phyloP scores from a whole-genome alignment of 2,888 invertebrate species.

The Cephus pulcher region DNA sequence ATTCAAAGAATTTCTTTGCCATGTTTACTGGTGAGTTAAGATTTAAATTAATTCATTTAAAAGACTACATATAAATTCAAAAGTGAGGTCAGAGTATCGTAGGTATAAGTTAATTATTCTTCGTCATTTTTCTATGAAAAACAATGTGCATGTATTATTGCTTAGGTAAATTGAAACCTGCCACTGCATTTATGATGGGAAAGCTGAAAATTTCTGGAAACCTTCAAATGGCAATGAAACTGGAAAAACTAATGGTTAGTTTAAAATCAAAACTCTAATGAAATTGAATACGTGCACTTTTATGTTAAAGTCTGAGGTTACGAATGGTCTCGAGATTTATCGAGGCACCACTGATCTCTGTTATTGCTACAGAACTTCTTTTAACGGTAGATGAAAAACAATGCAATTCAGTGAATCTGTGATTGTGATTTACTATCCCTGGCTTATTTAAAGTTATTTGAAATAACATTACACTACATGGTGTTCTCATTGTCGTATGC shows the following conservation, averaged over 20 bases:
- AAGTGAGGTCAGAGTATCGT: neutral
- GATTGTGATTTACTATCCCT: no score
- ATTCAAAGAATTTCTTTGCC: slow-evolving; percentile 80
- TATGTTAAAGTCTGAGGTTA: neutral
- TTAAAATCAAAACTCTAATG: slow-evolving; percentile 75
- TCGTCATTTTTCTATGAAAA: neutral
- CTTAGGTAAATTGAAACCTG: slow-evolving; percentile 87
- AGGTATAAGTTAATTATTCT: no score
- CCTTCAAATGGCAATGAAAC: slow-evolving; percentile 92
- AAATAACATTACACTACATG: no score
- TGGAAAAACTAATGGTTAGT: slow-evolving; percentile 89
- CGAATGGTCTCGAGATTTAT: neutral
- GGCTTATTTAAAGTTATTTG: no score
- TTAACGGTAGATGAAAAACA: neutral
- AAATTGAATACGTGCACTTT: neutral
- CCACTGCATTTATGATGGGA: slow-evolving; percentile 95
- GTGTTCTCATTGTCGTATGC: no score
- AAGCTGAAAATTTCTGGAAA: slow-evolving; percentile 94
- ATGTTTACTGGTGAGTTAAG: slow-evolving; percentile 77
- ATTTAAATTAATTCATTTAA: neutral
- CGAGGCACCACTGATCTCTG: neutral
- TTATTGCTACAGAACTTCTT: neutral
- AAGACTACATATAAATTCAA: neutral
- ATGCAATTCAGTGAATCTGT: no score
- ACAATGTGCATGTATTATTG: slow-evolving; percentile 8